phyloP scores from a whole-genome alignment of 2,888 invertebrate species.

The Ganaspis brasiliensis region DNA sequence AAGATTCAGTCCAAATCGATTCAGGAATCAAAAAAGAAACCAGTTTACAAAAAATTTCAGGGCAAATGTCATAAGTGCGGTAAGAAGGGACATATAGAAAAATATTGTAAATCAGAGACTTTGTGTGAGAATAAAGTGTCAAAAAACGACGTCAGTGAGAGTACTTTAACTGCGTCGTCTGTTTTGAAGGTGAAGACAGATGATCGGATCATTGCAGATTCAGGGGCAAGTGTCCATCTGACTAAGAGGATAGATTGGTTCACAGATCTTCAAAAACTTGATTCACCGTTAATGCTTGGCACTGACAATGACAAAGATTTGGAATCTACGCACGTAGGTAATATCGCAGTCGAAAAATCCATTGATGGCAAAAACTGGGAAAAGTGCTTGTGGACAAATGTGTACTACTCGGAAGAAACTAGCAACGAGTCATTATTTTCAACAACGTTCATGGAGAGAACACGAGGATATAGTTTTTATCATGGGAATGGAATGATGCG shows the following conservation, averaged over 20 bases:
- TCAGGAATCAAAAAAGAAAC: slow-evolving; percentile 26
- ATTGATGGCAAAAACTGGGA: slow-evolving; percentile 8
- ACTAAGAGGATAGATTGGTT: slow-evolving; percentile 18
- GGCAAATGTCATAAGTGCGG: slow-evolving; percentile 45
- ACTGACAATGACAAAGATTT: slow-evolving; percentile 33
- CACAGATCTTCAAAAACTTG: not conserved
- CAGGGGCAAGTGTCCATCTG: slow-evolving; percentile 11
- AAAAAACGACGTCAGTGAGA: not conserved
- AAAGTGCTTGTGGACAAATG: slow-evolving; percentile 41
- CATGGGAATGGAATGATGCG: slow-evolving; percentile 48
- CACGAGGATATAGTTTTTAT: slow-evolving; percentile 47
- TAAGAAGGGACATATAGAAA: slow-evolving; percentile 41
- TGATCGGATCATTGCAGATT: not conserved
- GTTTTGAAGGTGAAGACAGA: not conserved
- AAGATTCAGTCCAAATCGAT: slow-evolving; percentile 33
- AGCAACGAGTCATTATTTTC: slow-evolving; percentile 45
- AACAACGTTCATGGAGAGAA: slow-evolving; percentile 47
- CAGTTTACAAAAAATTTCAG: slow-evolving; percentile 30
- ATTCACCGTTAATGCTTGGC: not conserved
- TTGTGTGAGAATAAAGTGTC: not conserved
- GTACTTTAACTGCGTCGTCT: not conserved
- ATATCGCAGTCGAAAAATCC: slow-evolving; percentile 45
- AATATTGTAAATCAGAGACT: not conserved
- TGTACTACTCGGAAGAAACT: slow-evolving; percentile 43
- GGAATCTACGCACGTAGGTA: slow-evolving; percentile 44